Evolutionary conservation across 2,113 vertebrate genomes (phyloP), one percentile per base, ranked within the genome.

Genomic region (Tursiops truncatus): DNA sequence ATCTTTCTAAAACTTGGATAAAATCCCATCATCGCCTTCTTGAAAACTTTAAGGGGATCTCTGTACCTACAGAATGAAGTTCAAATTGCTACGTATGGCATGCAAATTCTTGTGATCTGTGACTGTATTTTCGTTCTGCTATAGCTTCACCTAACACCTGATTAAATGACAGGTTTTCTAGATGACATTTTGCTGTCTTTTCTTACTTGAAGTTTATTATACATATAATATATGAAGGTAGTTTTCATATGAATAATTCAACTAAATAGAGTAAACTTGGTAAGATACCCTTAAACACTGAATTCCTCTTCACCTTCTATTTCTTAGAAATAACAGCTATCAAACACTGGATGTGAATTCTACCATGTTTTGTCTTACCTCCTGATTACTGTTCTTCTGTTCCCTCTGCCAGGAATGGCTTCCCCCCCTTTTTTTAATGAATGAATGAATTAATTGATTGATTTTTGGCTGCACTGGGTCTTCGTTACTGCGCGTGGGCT

Each of bases 1-100:
- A 20, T 26, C 26, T 96, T 92, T 95, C 38, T 94, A 82, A 93
- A 93, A 87, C 21, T 41, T 56, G 81, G 3, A n/a, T 25, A 36
- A 7, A 28, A 67, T 71, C 12, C 6, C 33, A 68, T 71, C 8
- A 79, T 80, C 2, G 2, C 20, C 33, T 56, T 53, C 47, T 89
- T 71, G 79, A 63, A 92, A 71, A 73, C 15, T 71, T 85, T 60
- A 20, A 44, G 53, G 58, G 73, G 21, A 60, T 28, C 15, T 50
- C 3, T 71, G 1, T n/a, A 67, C 26, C 31, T 70, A 67, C 2
- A 80, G 65, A 92, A 67, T 25, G 41, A 85, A 74, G 17, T 67
- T 13, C 13, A 80, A 36, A 53, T 62, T 31, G 7, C 15, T 56
- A 41, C 6, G 5, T n/a, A 67, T 31, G 26, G 4, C 28, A 26